Conservation (phyloP, 1,140 invertebrate genomes). For the Orius insidiosus region DNA sequence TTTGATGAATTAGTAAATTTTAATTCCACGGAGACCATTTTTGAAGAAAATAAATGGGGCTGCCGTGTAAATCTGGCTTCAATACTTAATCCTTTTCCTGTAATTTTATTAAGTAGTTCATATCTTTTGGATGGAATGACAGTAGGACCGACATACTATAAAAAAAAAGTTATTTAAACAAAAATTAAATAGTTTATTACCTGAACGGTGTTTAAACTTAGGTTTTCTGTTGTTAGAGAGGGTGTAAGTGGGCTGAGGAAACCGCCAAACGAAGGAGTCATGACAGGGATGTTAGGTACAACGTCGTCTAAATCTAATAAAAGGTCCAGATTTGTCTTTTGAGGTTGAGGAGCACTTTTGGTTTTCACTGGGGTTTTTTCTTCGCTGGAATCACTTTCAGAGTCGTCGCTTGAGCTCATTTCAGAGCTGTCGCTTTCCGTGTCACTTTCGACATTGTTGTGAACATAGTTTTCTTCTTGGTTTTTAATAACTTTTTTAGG, state of each 20-base stretch:
- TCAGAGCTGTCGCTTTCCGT: conserved; percentile 8
- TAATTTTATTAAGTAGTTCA: conserved; percentile 66
- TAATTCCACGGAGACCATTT: conserved; percentile 73
- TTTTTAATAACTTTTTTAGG: conserved; percentile 14
- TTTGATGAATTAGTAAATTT: conserved; percentile 51
- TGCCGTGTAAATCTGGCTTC: conserved; percentile 44
- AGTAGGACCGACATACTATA: conserved; percentile 32
- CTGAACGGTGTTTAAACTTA: conserved; percentile 12
- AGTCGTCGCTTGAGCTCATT: conserved; percentile 8
- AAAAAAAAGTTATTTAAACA: conserved; percentile 33
- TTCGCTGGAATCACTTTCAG: conserved; percentile 10
- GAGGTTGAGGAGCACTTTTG: not conserved
- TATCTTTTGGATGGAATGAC: conserved; percentile 39
- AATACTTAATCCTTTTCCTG: conserved; percentile 50
- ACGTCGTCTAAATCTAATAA: conserved; percentile 61
- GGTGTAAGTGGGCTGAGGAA: conserved; percentile 47
- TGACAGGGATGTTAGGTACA: conserved; percentile 40
- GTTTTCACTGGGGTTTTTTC: conserved; percentile 3
- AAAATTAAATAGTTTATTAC: conserved; percentile 23
- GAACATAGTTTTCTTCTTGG: not conserved
- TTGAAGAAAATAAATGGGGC: conserved; percentile 68
- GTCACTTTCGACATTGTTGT: not conserved
- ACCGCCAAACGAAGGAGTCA: conserved; percentile 64
- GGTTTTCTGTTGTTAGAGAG: conserved; percentile 12
- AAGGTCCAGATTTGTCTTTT: conserved; percentile 51